Conservation (phyloP, 2,113 vertebrate genomes). For the Cisticola juncidis region DNA sequence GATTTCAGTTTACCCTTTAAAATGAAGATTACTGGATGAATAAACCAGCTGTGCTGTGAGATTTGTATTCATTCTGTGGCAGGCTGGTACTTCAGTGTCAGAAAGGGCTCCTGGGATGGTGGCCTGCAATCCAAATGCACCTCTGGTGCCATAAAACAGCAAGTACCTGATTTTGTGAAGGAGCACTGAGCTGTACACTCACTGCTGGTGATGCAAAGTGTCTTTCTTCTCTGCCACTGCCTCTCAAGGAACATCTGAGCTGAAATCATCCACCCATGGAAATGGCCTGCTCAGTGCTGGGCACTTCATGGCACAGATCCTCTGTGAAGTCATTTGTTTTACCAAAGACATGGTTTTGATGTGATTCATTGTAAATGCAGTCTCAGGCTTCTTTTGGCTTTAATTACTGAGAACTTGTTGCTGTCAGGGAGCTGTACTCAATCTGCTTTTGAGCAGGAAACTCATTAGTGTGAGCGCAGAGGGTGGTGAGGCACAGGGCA, state of each 20-base stretch:
- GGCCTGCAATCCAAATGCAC: background rate
- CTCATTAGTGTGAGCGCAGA: background rate
- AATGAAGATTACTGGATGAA: background rate
- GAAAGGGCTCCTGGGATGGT: background rate
- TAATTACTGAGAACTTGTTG: slow-evolving; percentile 33
- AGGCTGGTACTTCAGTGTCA: background rate
- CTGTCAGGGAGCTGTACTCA: background rate
- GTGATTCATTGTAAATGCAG: background rate
- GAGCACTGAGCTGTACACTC: background rate
- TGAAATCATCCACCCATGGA: background rate
- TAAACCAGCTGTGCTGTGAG: background rate
- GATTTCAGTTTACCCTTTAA: background rate
- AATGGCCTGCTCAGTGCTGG: background rate
- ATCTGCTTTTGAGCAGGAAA: background rate
- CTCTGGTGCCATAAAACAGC: background rate
- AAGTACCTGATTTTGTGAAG: background rate
- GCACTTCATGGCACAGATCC: background rate
- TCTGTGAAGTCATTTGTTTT: background rate
- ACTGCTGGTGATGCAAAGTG: background rate
- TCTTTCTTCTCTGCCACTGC: background rate
- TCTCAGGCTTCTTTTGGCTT: background rate
- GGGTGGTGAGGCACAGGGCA: background rate
- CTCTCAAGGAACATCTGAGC: background rate
- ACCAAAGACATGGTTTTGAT: background rate
- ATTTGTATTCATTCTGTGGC: background rate